A percentile compares a stretch with the other conserved stretches of the same genome.
These are phyloP conservation scores for Nomada hirtipes DNA, from an alignment of 2,888 invertebrate genomes.

Conservation along the genomic window DNA sequence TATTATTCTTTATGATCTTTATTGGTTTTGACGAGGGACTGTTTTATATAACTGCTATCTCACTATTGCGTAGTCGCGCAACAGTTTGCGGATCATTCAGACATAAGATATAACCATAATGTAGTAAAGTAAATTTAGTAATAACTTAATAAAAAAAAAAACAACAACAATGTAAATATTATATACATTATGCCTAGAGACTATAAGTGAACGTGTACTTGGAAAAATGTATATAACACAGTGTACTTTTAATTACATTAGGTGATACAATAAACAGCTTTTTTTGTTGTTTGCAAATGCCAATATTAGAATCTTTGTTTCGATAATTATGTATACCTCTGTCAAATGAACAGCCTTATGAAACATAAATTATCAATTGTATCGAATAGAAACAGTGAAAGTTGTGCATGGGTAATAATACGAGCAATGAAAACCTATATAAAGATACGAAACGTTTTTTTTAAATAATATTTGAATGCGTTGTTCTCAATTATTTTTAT, in stretches of 20 bases:
- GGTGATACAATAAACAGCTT: slow-evolving; percentile 84
- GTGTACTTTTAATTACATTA: slow-evolving; percentile 84
- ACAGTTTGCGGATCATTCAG: slow-evolving; percentile 59
- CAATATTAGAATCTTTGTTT: slow-evolving; percentile 62
- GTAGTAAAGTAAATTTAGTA: slow-evolving; percentile 76
- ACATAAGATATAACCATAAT: slow-evolving; percentile 80
- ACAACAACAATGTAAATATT: slow-evolving; percentile 80
- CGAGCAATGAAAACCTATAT: slow-evolving; percentile 23
- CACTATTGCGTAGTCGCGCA: slow-evolving; percentile 65
- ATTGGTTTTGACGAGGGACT: slow-evolving; percentile 84
- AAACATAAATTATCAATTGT: slow-evolving; percentile 36
- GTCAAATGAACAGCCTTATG: slow-evolving; percentile 29
- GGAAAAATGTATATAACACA: slow-evolving; percentile 84
- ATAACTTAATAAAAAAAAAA: slow-evolving; percentile 78
- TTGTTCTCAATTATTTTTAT: slow-evolving; percentile 50
- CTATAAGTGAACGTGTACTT: slow-evolving; percentile 83
- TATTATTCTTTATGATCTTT: slow-evolving; percentile 81
- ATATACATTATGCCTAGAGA: slow-evolving; percentile 82
- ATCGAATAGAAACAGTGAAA: slow-evolving; percentile 28
- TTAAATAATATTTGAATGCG: slow-evolving; percentile 32
- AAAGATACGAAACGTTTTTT: slow-evolving; percentile 9
- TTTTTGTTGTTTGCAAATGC: slow-evolving; percentile 84
- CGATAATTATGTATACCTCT: slow-evolving; percentile 45
- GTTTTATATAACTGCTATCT: slow-evolving; percentile 83
- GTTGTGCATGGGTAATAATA: slow-evolving; percentile 28